Conservation (phyloP, 2,888 invertebrate species). For the Auanema sp. region DNA sequence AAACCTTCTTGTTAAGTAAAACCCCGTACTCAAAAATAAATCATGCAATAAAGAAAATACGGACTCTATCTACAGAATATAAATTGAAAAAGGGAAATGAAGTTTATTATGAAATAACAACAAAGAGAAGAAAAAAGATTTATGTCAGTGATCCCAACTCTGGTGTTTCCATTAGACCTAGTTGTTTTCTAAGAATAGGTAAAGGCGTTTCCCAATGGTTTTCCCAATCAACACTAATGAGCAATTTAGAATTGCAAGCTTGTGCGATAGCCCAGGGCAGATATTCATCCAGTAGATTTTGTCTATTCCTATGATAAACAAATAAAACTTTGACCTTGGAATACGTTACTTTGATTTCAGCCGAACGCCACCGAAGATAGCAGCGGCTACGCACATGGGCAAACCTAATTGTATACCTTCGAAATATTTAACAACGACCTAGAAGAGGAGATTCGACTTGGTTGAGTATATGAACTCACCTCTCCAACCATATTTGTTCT, state of each 20-base stretch:
- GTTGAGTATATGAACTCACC: constrained; percentile 68
- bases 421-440: constrained; percentile 95
- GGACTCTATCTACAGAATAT: too few relatives aligned
- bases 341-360: constrained; percentile 81
- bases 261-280: constrained; percentile 57
- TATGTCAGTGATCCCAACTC: neutral
- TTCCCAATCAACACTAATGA: constrained; percentile 59
- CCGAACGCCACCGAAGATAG: constrained; percentile 85
- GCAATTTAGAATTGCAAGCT: constrained; percentile 46
- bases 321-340: neutral
- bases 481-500: constrained; percentile 80
- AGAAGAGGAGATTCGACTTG: constrained; percentile 64
- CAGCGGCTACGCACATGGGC: constrained; percentile 93
- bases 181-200: constrained; percentile 42
- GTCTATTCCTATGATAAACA: neutral
- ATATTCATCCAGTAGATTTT: constrained; percentile 14
- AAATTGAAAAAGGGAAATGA: too few relatives aligned
- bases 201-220: constrained; percentile 49
- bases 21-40: too few relatives aligned
- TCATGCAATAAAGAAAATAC: too few relatives aligned
- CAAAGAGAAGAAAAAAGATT: too few relatives aligned
- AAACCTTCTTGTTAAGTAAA: too few relatives aligned
- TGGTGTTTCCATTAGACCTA: constrained; percentile 9
- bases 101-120: too few relatives aligned
- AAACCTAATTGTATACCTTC: constrained; percentile 91